Percentiles rank a stretch among this genome's conserved stretches.
Evolutionary conservation across 2,113 vertebrate species (phyloP).

Genomic region (Euleptes europaea): DNA sequence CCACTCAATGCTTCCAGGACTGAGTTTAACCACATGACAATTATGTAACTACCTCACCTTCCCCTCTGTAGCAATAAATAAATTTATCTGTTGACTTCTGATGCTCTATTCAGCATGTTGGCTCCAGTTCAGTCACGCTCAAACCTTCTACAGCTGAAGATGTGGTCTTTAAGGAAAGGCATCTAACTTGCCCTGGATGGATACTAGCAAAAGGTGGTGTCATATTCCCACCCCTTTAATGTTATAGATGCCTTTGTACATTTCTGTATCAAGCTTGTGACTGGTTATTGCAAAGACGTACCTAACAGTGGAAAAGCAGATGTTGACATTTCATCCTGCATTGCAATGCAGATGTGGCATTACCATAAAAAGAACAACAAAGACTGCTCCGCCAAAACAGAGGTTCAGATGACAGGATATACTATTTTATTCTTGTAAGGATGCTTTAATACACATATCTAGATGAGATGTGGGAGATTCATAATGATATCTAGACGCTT

Average conservation of each 20-base stretch:
- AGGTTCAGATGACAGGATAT: neutral
- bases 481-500: too few species aligned
- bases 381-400: neutral
- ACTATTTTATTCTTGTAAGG: neutral
- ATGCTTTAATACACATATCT: too few species aligned
- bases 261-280: neutral
- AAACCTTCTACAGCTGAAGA: too few species aligned
- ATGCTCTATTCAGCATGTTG: too few species aligned
- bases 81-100: too few species aligned
- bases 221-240: neutral
- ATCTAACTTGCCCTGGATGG: too few species aligned
- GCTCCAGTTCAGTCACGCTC: too few species aligned
- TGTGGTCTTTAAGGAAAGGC: too few species aligned
- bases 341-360: neutral
- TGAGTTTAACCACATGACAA: neutral
- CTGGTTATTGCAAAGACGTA: neutral
- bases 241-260: neutral
- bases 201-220: neutral
- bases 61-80: neutral
- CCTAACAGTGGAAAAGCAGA: neutral
- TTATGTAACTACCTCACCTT: neutral
- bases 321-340: neutral
- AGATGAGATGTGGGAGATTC: too few species aligned
- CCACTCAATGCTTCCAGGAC: neutral
- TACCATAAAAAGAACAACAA: neutral